These are phyloP conservation scores for Aphyosemion australe DNA, from an alignment of 2,113 vertebrate genomes.

Conservation along the genomic window DNA sequence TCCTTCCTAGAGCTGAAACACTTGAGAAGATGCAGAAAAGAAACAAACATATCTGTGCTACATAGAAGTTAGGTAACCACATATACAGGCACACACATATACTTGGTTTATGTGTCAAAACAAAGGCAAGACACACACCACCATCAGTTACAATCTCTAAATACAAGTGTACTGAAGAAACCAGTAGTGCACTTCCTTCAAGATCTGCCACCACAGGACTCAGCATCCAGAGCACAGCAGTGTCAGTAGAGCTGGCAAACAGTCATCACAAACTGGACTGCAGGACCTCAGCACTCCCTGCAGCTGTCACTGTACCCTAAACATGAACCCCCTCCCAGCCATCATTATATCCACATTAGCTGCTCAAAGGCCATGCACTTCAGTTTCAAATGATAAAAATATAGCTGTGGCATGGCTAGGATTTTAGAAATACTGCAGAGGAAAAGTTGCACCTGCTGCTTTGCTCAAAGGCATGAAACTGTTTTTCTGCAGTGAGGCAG, in stretches of 20 bases:
- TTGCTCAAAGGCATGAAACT: slow-evolving; percentile 38
- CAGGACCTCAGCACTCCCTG: slow-evolving; percentile 33
- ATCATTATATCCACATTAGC: slow-evolving; percentile 40
- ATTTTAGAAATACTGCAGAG: slow-evolving; percentile 39
- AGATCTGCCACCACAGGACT: slow-evolving; percentile 42
- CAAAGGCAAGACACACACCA: no score
- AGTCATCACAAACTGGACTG: slow-evolving; percentile 47
- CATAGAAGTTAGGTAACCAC: no score
- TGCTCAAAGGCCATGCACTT: slow-evolving; percentile 49
- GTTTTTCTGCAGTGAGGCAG: slow-evolving; percentile 39
- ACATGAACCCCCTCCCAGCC: slow-evolving; percentile 2
- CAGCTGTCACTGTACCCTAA: slow-evolving; percentile 7
- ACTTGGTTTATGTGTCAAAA: no score
- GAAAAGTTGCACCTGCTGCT: slow-evolving; percentile 49
- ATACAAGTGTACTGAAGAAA: no score
- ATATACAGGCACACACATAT: no score
- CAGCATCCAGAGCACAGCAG: slow-evolving; percentile 45
- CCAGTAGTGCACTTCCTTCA: no score
- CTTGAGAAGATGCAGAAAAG: no score
- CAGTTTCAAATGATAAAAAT: slow-evolving; percentile 29
- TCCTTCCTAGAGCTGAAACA: no score
- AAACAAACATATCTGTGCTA: no score
- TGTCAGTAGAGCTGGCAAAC: slow-evolving; percentile 37
- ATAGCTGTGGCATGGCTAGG: slow-evolving; percentile 50
- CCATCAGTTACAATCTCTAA: no score